A percentile compares a stretch with the other conserved stretches of the same genome.
phyloP scores from a whole-genome alignment of 2,113 vertebrate genomes.

The Neogale vison region DNA sequence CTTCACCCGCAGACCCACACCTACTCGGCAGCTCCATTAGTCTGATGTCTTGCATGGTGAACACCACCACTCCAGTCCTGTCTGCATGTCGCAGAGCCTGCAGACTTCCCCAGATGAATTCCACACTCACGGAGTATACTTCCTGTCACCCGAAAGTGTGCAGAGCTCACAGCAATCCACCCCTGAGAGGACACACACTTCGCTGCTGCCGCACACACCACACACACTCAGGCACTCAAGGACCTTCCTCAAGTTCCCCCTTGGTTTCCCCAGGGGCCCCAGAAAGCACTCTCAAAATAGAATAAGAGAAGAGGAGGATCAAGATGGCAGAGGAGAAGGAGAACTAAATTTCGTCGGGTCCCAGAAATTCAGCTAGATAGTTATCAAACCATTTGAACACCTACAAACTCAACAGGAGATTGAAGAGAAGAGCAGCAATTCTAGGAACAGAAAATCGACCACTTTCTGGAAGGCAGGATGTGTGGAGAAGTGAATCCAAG shows the following conservation, averaged over 20 bases:
- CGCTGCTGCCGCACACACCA: rapidly evolving
- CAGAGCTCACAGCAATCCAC: background rate
- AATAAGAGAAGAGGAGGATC: background rate
- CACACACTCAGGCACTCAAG: rapidly evolving
- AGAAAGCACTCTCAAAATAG: background rate
- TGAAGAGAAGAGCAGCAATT: too few relatives aligned
- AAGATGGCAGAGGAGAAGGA: too few relatives aligned
- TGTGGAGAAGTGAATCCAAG: too few relatives aligned
- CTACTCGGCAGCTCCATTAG: too few relatives aligned
- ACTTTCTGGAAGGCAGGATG: too few relatives aligned
- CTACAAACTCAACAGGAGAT: too few relatives aligned
- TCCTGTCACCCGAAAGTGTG: background rate
- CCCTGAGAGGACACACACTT: background rate
- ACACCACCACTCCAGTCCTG: background rate
- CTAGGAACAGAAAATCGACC: too few relatives aligned
- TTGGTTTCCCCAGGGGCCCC: background rate
- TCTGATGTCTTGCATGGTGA: too few relatives aligned
- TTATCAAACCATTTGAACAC: too few relatives aligned
- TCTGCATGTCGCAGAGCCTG: too few relatives aligned
- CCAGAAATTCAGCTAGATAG: too few relatives aligned
- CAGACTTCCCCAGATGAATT: background rate
- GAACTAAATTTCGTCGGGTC: too few relatives aligned
- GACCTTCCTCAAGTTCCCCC: background rate
- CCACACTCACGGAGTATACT: background rate
- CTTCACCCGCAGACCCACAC: rapidly evolving